phyloP scores from a whole-genome alignment of 2,888 invertebrate genomes.

The Watsonalla binaria region DNA sequence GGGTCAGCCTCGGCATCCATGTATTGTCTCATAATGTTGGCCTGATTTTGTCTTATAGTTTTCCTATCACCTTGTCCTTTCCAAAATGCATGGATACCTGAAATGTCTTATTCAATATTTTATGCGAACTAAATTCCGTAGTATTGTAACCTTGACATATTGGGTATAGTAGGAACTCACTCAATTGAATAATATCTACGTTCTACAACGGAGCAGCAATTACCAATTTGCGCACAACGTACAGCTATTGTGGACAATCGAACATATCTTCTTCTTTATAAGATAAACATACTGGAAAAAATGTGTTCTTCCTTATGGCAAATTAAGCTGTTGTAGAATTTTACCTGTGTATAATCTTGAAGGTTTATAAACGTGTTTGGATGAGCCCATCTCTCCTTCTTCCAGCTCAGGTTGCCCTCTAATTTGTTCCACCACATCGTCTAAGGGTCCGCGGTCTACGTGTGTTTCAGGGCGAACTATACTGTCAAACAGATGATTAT shows the following conservation, averaged over 20 bases:
- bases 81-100: slow-evolving; percentile 78
- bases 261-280: background rate
- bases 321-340: background rate
- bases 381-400: slow-evolving; percentile 65
- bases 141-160: slow-evolving; percentile 41
- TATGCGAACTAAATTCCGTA: slow-evolving; percentile 3
- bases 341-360: slow-evolving; percentile 51
- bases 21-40: slow-evolving; percentile 85
- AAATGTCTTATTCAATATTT: slow-evolving; percentile 5
- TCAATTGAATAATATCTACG: slow-evolving; percentile 44
- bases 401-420: slow-evolving; percentile 70
- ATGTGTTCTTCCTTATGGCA: slow-evolving; percentile 7
- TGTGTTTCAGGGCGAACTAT: slow-evolving; percentile 54
- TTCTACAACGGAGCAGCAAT: slow-evolving; percentile 18
- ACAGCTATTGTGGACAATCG: background rate
- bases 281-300: background rate
- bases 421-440: slow-evolving; percentile 67
- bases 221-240: slow-evolving; percentile 20
- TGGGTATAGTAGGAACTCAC: slow-evolving; percentile 17
- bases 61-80: slow-evolving; percentile 76
- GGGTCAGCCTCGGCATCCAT: slow-evolving; percentile 87
- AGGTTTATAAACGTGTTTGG: slow-evolving; percentile 58
- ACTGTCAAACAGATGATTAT: slow-evolving; percentile 23
- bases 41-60: slow-evolving; percentile 80
- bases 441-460: slow-evolving; percentile 64